phyloP scores from a whole-genome alignment of 2,113 vertebrate species.

The Notarius lentiginosus region DNA sequence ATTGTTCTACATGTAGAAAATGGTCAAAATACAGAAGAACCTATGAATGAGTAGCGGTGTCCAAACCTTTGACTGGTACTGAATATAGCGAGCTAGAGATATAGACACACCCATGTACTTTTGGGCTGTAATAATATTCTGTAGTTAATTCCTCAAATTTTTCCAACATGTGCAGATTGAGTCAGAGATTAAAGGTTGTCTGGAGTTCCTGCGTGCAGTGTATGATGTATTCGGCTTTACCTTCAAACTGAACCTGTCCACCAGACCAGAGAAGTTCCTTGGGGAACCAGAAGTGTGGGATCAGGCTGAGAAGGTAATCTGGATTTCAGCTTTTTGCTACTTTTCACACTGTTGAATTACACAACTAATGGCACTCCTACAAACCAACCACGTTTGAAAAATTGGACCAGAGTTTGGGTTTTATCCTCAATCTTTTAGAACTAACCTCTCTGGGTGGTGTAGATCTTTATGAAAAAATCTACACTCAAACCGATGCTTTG shows the following conservation, averaged over 20 bases:
- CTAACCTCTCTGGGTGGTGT: not conserved
- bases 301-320: constrained; percentile 88
- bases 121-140: not conserved
- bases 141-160: not conserved
- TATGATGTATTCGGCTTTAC: constrained; percentile 93
- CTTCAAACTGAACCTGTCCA: constrained; percentile 96
- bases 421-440: not conserved
- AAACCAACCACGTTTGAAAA: not conserved
- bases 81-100: no score
- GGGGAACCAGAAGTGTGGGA: constrained; percentile 90
- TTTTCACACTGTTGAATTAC: not conserved
- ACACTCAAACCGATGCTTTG: not conserved
- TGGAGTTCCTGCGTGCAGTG: constrained; percentile 90
- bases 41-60: no score
- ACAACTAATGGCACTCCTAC: not conserved
- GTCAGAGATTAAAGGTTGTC: constrained; percentile 90
- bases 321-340: not conserved
- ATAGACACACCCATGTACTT: not conserved
- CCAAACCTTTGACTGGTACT: no score
- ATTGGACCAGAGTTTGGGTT: not conserved
- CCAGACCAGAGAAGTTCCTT: constrained; percentile 93
- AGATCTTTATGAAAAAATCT: not conserved
- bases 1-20: no score
- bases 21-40: no score
- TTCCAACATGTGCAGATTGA: constrained; percentile 77